A percentile compares a stretch with the other conserved stretches of the same genome.
Evolutionary conservation across 2,113 vertebrate species (phyloP).

Genomic region (Puntigrus tetrazona): DNA sequence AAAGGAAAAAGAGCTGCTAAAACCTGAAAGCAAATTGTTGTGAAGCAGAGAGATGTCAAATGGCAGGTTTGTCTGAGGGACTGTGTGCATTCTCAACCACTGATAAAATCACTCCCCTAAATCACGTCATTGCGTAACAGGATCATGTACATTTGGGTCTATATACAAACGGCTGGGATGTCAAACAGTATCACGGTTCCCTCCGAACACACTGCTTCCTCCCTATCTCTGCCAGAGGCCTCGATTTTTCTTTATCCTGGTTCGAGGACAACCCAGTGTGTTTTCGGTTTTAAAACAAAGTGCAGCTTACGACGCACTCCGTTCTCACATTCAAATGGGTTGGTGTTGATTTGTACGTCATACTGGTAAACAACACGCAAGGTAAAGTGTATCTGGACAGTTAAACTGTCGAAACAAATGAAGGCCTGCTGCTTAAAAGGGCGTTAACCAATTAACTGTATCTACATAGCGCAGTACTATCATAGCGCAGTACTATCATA

Average conservation of each 20-base stretch:
- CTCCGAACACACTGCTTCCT: constrained; percentile 58
- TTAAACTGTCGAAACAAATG: constrained; percentile 32
- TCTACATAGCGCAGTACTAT: constrained; percentile 44
- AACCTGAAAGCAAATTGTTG: background rate
- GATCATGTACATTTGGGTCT: constrained; percentile 31
- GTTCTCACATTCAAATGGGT: constrained; percentile 76
- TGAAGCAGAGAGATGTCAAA: constrained; percentile 34
- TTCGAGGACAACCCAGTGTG: constrained; percentile 71
- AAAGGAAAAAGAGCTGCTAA: background rate
- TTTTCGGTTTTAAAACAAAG: constrained; percentile 73
- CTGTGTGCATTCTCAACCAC: constrained; percentile 53
- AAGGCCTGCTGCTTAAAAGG: constrained; percentile 1
- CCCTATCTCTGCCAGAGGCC: constrained; percentile 69
- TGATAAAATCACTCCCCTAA: constrained; percentile 49
- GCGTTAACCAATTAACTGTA: background rate
- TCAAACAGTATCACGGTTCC: constrained; percentile 39
- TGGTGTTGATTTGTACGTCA: constrained; percentile 39
- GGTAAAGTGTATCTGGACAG: constrained; percentile 29
- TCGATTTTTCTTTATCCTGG: constrained; percentile 62
- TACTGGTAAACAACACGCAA: constrained; percentile 40
- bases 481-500: constrained; percentile 54
- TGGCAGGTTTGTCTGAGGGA: constrained; percentile 25
- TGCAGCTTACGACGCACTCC: constrained; percentile 69
- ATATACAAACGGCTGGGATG: constrained; percentile 43
- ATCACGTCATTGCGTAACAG: constrained; percentile 20